These are phyloP conservation scores for Drosophila falleni DNA, from an alignment of 2,888 invertebrate genomes.

Conservation along the genomic window DNA sequence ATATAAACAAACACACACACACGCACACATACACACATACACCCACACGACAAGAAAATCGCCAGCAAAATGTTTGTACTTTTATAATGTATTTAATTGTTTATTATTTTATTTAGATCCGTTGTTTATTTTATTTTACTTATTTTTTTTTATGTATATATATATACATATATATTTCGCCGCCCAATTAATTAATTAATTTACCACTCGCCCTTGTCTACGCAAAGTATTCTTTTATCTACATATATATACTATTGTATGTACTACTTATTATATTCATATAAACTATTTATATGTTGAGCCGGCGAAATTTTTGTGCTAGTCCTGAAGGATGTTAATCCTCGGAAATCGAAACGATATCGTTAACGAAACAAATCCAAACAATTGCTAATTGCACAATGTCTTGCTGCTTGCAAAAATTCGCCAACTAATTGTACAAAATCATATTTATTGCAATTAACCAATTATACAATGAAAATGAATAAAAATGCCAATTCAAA, in stretches of 20 bases:
- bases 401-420: slow-evolving; percentile 62
- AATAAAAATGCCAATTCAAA: slow-evolving; percentile 62
- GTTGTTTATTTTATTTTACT: slow-evolving; percentile 47
- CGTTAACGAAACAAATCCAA: slow-evolving; percentile 41
- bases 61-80: slow-evolving; percentile 70
- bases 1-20: slow-evolving; percentile 32
- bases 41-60: slow-evolving; percentile 30
- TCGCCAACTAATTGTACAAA: slow-evolving; percentile 74
- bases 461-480: slow-evolving; percentile 59
- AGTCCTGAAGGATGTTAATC: slow-evolving; percentile 65
- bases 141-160: slow-evolving; percentile 1
- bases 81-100: slow-evolving; percentile 77
- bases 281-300: slow-evolving; percentile 68
- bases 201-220: slow-evolving; percentile 49
- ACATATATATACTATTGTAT: slow-evolving; percentile 61
- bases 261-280: slow-evolving; percentile 61
- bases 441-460: slow-evolving; percentile 66
- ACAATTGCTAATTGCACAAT: slow-evolving; percentile 62
- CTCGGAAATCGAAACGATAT: slow-evolving; percentile 44
- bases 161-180: slow-evolving; percentile 35
- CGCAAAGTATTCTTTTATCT: slow-evolving; percentile 69
- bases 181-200: slow-evolving; percentile 56
- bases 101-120: slow-evolving; percentile 72
- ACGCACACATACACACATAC: slow-evolving; percentile 4
- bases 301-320: slow-evolving; percentile 73